A percentile compares a stretch with the other conserved stretches of the same genome.
Evolutionary conservation across 2,113 vertebrate species (phyloP).

Genomic region (Nanorana parkeri): DNA sequence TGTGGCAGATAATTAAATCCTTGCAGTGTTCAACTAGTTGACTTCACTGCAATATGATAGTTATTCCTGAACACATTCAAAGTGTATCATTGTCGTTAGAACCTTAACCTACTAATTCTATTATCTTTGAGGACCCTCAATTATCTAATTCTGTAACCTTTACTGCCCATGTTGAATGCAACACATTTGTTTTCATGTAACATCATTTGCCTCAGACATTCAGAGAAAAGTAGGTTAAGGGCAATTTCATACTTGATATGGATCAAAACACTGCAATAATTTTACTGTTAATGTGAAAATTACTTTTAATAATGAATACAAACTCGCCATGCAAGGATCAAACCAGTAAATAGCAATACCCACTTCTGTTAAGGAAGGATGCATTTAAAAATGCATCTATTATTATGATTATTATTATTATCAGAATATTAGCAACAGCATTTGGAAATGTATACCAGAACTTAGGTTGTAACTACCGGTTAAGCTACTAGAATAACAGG

Average conservation of each 20-base stretch:
- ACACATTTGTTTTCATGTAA: conserved; percentile 24
- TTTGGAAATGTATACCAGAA: background rate
- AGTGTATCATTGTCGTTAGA: conserved; percentile 25
- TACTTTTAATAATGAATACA: too few species aligned
- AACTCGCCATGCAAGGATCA: too few species aligned
- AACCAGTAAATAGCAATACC: too few species aligned
- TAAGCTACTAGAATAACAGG: too few species aligned
- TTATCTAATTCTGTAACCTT: conserved; percentile 11
- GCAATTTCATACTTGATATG: background rate
- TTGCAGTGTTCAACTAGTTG: conserved; percentile 8
- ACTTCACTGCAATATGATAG: conserved; percentile 44
- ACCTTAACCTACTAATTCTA: conserved; percentile 47
- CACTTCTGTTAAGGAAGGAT: too few species aligned
- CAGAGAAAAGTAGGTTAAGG: background rate
- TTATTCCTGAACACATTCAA: conserved; percentile 35
- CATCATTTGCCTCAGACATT: background rate
- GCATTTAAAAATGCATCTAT: too few species aligned
- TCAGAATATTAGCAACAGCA: too few species aligned
- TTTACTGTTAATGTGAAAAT: background rate
- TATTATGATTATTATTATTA: too few species aligned
- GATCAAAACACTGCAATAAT: background rate
- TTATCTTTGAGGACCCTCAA: conserved; percentile 9
- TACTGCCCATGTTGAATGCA: background rate
- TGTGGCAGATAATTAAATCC: conserved; percentile 51
- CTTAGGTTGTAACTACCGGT: background rate